Conservation (phyloP, 2,888 invertebrate species). For the Cistogaster globosa region DNA sequence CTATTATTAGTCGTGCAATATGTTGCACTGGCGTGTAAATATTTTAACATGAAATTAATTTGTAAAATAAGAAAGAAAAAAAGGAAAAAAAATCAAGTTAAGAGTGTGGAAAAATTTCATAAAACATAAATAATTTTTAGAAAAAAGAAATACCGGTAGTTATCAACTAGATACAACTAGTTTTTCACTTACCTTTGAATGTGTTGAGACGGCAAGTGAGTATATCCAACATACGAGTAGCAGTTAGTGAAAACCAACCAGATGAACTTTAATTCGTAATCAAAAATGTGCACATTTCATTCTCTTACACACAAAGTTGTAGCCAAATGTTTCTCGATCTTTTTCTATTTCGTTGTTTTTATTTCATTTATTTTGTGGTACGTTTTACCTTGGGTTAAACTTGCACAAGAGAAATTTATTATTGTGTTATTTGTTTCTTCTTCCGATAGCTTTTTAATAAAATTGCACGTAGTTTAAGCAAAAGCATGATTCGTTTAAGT, state of each 20-base stretch:
- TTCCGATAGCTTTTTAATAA: conserved; percentile 26
- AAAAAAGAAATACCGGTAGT: conserved; percentile 67
- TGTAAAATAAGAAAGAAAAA: too few species aligned
- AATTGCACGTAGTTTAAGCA: conserved; percentile 50
- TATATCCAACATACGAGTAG: background rate
- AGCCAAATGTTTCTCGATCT: conserved; percentile 48
- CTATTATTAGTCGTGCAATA: conserved; percentile 27
- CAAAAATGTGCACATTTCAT: conserved; percentile 23
- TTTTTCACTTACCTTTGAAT: conserved; percentile 68
- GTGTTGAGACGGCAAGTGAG: conserved; percentile 29
- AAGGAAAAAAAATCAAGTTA: conserved; percentile 14
- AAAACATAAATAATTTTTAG: conserved; percentile 37
- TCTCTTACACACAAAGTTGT: conserved; percentile 27
- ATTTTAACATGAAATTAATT: conserved; percentile 1
- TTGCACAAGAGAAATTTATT: conserved; percentile 48
- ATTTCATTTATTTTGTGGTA: conserved; percentile 49
- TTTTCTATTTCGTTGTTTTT: conserved; percentile 10
- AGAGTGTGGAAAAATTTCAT: conserved; percentile 45
- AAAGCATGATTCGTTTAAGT: conserved; percentile 24
- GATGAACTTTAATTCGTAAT: conserved; percentile 65
- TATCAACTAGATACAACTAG: conserved; percentile 69
- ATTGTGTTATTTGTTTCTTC: background rate
- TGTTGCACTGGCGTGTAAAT: conserved; percentile 42
- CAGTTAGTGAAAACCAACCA: conserved; percentile 62
- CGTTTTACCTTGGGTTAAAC: conserved; percentile 45